Conservation (phyloP, 2,113 vertebrate species). For the Neotoma lepida region DNA sequence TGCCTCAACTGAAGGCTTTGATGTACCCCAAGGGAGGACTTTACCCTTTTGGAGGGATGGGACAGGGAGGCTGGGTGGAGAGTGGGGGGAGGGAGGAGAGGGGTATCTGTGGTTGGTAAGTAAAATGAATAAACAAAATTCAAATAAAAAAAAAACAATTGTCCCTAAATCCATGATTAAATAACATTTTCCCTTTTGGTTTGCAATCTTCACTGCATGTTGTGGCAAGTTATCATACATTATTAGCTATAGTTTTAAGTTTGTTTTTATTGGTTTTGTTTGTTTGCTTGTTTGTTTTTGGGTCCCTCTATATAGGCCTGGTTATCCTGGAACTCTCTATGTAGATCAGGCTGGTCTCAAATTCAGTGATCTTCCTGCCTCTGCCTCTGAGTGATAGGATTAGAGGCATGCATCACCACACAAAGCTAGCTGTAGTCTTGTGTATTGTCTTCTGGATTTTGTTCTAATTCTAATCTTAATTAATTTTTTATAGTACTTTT, state of each 20-base stretch:
- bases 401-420: neutral
- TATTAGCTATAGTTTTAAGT: neutral
- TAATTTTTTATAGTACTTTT: neutral
- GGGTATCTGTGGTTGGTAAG: too few relatives aligned
- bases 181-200: neutral
- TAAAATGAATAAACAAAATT: too few relatives aligned
- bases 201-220: neutral
- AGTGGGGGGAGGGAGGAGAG: too few relatives aligned
- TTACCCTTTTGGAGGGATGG: too few relatives aligned
- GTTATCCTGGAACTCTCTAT: neutral
- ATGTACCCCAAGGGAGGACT: too few relatives aligned
- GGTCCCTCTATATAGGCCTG: neutral
- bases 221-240: neutral
- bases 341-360: neutral
- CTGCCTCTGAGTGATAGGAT: neutral
- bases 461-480: neutral
- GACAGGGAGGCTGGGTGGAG: too few relatives aligned
- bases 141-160: too few relatives aligned
- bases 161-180: neutral
- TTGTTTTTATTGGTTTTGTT: neutral
- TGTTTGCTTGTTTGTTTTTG: neutral
- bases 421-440: neutral
- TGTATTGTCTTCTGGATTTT: neutral
- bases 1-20: too few relatives aligned
- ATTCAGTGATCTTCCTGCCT: neutral